Evolutionary conservation across 1,140 invertebrate species (phyloP).

Genomic region (Euura saliciscinereae): DNA sequence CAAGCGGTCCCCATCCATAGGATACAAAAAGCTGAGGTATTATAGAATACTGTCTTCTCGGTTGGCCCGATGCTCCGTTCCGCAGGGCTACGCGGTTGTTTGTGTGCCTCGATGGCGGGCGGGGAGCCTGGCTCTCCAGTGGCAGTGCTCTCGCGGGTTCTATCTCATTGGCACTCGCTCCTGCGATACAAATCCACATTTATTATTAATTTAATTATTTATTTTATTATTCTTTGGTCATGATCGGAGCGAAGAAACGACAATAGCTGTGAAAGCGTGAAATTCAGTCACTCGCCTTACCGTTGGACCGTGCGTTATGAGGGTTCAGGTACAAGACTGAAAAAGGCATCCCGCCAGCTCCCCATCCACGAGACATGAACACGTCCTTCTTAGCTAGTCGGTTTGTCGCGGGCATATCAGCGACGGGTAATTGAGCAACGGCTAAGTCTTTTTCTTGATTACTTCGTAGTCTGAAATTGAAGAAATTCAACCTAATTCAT

Average conservation of each 20-base stretch:
- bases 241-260: background rate
- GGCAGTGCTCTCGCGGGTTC: constrained; percentile 8
- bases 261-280: background rate
- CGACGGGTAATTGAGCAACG: background rate
- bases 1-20: constrained; percentile 59
- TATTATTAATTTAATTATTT: no score
- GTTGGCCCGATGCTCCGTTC: constrained; percentile 29
- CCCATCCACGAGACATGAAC: constrained; percentile 51
- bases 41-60: constrained; percentile 52
- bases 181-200: no score
- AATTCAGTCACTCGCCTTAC: background rate
- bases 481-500: background rate
- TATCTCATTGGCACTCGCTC: background rate
- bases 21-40: constrained; percentile 61
- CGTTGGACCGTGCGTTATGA: constrained; percentile 30
- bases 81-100: constrained; percentile 32
- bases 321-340: constrained; percentile 57
- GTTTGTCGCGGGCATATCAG: background rate
- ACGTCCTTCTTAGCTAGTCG: constrained; percentile 44
- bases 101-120: constrained; percentile 21
- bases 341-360: constrained; percentile 59
- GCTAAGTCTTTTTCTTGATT: background rate
- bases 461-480: background rate
- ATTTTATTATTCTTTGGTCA: no score
- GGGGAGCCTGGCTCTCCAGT: constrained; percentile 12